Evolutionary conservation across 2,797 vertebrate genomes (phyloP), one percentile per base, ranked within the genome.

Genomic region (Tragopan temminckii): DNA sequence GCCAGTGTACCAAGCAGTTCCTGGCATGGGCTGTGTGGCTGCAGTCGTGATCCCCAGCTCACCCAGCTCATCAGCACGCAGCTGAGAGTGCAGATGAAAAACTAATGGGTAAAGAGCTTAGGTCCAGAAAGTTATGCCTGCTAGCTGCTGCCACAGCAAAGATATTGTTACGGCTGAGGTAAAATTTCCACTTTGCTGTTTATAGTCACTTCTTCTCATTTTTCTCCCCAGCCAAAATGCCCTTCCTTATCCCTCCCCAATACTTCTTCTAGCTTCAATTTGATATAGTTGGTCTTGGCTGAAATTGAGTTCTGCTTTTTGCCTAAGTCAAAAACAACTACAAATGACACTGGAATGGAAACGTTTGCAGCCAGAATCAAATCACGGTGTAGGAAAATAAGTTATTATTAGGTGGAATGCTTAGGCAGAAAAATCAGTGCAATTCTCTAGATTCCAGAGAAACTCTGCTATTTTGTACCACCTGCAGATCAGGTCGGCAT

Each of bases 1-100:
- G 89, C 35, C 63, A 45, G 50, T 2, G 97, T 95, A 95, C 96
- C 96, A 94, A 75, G 94, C 76, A 78, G 87, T 50, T 97, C 96
- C 93, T 97, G 96, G 96, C 91, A n/a, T 79, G 78, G 92, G 84
- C 46, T 70, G 33, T 15, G 21, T 29, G 11, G 88, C 72, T 55
- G 1, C 43, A 16, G 88, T 83, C 35, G 50, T 5, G 5, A 20
- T 25, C 83, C 58, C 20, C 0, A 31, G 9, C 46, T 23, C 14
- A n/a, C 36, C 23, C 52, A 63, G 69, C 68, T 17, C 35, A 21
- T 59, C 68, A 42, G 78, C 6, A 0, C 53, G 1, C 53, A 15
- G 69, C 66, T n/a, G 61, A 45, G 52, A 1, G 0, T 1, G 25
- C 0, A 4, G 46, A 18, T 55, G 75, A 25, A 72, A 84, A 93